Evolutionary conservation across 30 jellyfish, hydroid and myxozoan genomes (phyloP), one percentile per base, ranked within the genome.

Genomic region (Chironex yamaguchii): DNA sequence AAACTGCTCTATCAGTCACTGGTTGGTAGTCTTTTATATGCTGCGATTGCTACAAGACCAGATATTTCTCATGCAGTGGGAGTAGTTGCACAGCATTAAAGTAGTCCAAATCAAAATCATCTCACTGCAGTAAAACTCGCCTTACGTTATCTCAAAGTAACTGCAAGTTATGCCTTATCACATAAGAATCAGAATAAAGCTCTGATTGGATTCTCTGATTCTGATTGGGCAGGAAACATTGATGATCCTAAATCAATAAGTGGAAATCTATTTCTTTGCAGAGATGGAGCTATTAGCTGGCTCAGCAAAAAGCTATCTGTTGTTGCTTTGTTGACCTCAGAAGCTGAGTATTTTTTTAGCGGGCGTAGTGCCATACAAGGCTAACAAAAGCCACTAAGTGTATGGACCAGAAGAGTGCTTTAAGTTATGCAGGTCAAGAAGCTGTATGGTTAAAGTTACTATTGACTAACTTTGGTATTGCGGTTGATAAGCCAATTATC

Each of bases 1-100:
- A 29, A 32, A 34, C 27, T 20, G 54, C 13, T 4, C 49, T 72
- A 72, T 72, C 86, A 72, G 76, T 72, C 29, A 42, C 52, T 36
- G n/a, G 23, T 81, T 36, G 89, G 92, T 24, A 49, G 92, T 36
- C 87, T 81, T 31, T 28, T 81, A 21, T 81, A 64, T 52, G 52
- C 77, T 11, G 27, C 51, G 75, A 65, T 29, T 34, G 36, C 70
- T 25, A 67, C 92, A 9, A 81, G 89, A 64, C 92, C 88, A 3
- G 92, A 81, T 52, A 22, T 81, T 17, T 48, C 54, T 12, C 67
- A 22, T 74, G 17, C 51, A 48, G 88, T 67, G 24, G 13, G 33
- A 3, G 48, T 34, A 33, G 25, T 65, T 27, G 49, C 88, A n/a
- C 92, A 51, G 64, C 52, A 64, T 67, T 32, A 32, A 3, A 33